Evolutionary conservation across 1,140 invertebrate species (phyloP).

Genomic region (Thalassaphorura encarpata): DNA sequence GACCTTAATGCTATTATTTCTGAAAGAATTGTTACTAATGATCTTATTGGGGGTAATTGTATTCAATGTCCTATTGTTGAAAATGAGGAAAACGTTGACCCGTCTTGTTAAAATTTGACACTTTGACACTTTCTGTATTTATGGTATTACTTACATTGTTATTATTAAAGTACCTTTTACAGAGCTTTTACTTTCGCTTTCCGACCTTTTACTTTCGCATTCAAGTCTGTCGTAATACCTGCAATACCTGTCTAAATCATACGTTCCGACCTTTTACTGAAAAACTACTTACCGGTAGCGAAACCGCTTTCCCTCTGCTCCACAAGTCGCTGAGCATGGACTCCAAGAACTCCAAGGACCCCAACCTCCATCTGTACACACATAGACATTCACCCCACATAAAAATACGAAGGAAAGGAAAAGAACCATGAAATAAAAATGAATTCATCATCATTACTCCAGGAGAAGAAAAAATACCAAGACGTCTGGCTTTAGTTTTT

Average conservation of each 20-base stretch:
- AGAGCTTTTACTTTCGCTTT: too few species aligned
- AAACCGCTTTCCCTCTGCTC: conserved; percentile 34
- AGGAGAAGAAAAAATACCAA: not conserved
- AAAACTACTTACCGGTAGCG: conserved; percentile 73
- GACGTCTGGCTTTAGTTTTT: not conserved
- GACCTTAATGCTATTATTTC: too few species aligned
- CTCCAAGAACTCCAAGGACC: not conserved
- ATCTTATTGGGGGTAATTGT: too few species aligned
- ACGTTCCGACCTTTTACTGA: conserved; percentile 66
- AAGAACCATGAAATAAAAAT: not conserved
- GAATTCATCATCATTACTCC: not conserved
- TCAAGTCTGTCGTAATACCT: not conserved
- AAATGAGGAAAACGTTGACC: too few species aligned
- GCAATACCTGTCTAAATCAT: conserved; percentile 56
- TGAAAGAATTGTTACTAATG: too few species aligned
- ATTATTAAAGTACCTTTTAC: too few species aligned
- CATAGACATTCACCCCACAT: not conserved
- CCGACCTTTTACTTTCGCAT: too few species aligned
- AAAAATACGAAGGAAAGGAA: not conserved
- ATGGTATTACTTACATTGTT: too few species aligned
- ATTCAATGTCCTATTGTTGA: too few species aligned
- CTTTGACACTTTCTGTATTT: too few species aligned
- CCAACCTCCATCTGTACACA: not conserved
- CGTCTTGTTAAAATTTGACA: too few species aligned
- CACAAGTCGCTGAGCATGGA: not conserved